phyloP scores from a whole-genome alignment of 53 echinoderm and acorn worm genomes.

The Holothuria scabra region DNA sequence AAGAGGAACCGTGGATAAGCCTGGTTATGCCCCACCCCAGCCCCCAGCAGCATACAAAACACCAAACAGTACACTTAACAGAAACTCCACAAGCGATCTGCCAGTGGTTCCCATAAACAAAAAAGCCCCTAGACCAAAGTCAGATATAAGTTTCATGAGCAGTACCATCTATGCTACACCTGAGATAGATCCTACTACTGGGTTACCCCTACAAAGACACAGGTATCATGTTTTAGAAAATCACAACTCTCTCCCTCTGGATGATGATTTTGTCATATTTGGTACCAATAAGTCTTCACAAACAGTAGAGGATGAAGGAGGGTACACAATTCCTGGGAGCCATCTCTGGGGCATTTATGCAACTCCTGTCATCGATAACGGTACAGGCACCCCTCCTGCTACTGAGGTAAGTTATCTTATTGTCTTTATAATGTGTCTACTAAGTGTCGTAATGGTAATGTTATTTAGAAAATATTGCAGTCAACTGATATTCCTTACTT shows the following conservation, averaged over 20 bases:
- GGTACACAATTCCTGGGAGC: constrained; percentile 88
- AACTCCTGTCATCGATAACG: constrained; percentile 17
- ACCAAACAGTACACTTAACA: background rate
- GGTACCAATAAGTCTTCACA: background rate
- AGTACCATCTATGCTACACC: constrained; percentile 30
- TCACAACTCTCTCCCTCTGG: constrained; percentile 38
- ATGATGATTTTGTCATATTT: constrained; percentile 60
- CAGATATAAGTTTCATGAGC: constrained; percentile 1
- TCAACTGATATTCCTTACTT: too few species aligned
- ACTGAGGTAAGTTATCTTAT: background rate
- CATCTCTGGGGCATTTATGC: constrained; percentile 67
- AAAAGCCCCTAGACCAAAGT: constrained; percentile 17
- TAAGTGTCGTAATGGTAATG: too few species aligned
- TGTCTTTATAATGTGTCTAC: too few species aligned
- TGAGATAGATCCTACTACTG: background rate
- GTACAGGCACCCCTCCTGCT: background rate
- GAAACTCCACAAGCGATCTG: constrained; percentile 15
- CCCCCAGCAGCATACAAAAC: constrained; percentile 4
- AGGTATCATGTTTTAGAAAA: constrained; percentile 35
- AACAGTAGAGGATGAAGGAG: constrained; percentile 63
- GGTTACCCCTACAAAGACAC: background rate
- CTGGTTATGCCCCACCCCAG: constrained; percentile 20
- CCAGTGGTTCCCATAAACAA: background rate
- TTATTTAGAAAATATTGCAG: too few species aligned
- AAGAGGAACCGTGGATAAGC: constrained; percentile 14